Evolutionary conservation across 2,888 invertebrate genomes (phyloP).

Genomic region (Elegia similella): DNA sequence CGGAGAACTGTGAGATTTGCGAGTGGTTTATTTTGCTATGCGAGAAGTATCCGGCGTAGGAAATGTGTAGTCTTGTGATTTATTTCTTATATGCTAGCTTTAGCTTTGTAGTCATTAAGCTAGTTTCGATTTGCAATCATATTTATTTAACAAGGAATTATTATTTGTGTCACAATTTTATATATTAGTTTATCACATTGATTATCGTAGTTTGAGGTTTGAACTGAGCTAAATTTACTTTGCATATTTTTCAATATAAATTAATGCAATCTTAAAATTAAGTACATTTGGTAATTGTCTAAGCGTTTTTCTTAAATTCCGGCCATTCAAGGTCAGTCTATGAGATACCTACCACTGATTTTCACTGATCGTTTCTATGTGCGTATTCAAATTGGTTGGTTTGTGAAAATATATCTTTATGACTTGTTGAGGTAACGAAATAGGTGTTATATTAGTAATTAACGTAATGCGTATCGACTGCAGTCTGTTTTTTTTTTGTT

Average conservation of each 20-base stretch:
- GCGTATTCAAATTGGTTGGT: background rate
- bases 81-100: conserved; percentile 70
- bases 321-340: conserved; percentile 12
- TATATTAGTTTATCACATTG: conserved; percentile 29
- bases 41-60: conserved; percentile 58
- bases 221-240: conserved; percentile 20
- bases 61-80: conserved; percentile 70
- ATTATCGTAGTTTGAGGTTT: conserved; percentile 24
- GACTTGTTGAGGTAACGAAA: conserved; percentile 28
- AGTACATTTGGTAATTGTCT: conserved; percentile 22
- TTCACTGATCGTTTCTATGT: conserved; percentile 25
- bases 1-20: conserved; percentile 55
- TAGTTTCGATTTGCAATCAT: conserved; percentile 62
- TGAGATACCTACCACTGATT: conserved; percentile 44
- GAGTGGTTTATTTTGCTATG: conserved; percentile 58
- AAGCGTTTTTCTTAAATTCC: conserved; percentile 14
- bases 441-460: conserved; percentile 62
- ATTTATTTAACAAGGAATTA: conserved; percentile 61
- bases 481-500: conserved; percentile 16
- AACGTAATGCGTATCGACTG: conserved; percentile 1
- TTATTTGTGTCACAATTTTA: conserved; percentile 62
- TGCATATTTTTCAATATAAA: conserved; percentile 18
- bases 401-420: background rate
- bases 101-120: conserved; percentile 75
- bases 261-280: conserved; percentile 21